Base-by-base conservation (phyloP, 2,113 vertebrate genomes). In the Sisor rabdophorus region DNA sequence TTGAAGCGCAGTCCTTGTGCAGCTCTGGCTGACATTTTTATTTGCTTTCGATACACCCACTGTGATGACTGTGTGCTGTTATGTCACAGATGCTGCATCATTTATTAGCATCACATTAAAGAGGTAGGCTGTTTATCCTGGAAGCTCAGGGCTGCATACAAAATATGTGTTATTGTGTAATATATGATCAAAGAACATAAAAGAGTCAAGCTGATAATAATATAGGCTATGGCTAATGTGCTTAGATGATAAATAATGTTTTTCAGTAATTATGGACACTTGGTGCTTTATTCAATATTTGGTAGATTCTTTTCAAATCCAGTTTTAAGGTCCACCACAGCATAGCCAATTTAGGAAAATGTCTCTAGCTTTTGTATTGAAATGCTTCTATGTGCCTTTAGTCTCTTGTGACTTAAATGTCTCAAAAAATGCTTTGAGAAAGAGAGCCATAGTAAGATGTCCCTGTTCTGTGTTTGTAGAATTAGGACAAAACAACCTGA, bases 1-100 rank as follows among this genome's bases (percentile, higher is more conserved):
- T 67, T 79, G 76, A 79, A 76, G 55, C 67, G 68, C 75, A 74
- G 77, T 55, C 71, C 68, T 76, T 79, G 60, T 61, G 53, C 36
- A 55, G 58, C 77, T 44, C 52, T 76, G 68, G 73, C 48, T 32
- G 55, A 65, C 30, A 61, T 67, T 54, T 77, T 79, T 47, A 53
- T 77, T 82, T 47, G 56, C 48, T 53, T 68, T 79, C 79, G 73
- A 79, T 82, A 77, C 60, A 54, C 44, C 68, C 73, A 68, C 72
- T 76, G 75, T 73, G 68, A 82, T 72, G 64, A 63, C 68, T 71
- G 52, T 71, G 69, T 55, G 69, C 30, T 71, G 52, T 55, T 55
- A 54, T 71, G 50, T 71, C 50, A 64, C 73, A 71, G 74, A 59
- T 11, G 52, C 16, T 26, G 55, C 58, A 60, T 52, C 58, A 44